Base-by-base conservation (phyloP, 2,113 vertebrate species). In the Hylia prasina region DNA sequence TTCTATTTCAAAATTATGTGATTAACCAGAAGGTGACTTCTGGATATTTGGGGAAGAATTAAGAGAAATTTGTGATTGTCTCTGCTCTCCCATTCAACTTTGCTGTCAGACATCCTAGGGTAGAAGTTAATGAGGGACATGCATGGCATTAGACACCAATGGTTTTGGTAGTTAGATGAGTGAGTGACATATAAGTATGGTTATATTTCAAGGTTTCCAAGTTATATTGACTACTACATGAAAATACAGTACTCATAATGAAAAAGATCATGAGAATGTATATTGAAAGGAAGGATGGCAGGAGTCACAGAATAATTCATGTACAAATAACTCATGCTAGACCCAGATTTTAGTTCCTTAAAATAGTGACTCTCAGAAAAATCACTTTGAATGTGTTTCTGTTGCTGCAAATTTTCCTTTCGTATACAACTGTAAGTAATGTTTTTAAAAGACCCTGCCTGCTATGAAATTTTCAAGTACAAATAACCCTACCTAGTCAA, bases 391-490 rank as follows among this genome's bases (percentile, higher is more conserved):
- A 45, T 50, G 9, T 53, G 61, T 69, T 95, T 35, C 30, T 77
- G 27, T 28, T 91, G 45, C 35, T 91, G 58, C 16, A 87, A 60
- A 25, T 91, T 95, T 95, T 94, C 42, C 20, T 90, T 80, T 65
- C 5, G 4, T 76, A 45, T 75, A 40, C 28, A 78, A 57, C 28
- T 53, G 13, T 40, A 94, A 94, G 37, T 48, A 87, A 76, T 45
- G 54, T 77, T 89, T 92, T 82, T 47, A 56, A 87, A 82, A 78
- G 45, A 82, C 1, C 4, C 6, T 89, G n/a, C 20, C n/a, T 87
- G 35, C 44, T 91, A 78, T 87, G 65, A 89, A 94, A 66, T 83
- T 92, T 93, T 87, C 44, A 85, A 94, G 35, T 51, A 82, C 63
- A 92, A 89, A 87, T 92, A 87, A 68, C 15, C 6, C 7, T 87